Evolutionary conservation across 2,797 vertebrate species (phyloP), one percentile per base, ranked within the genome.

Genomic region (Amblyopsis hoosieri): DNA sequence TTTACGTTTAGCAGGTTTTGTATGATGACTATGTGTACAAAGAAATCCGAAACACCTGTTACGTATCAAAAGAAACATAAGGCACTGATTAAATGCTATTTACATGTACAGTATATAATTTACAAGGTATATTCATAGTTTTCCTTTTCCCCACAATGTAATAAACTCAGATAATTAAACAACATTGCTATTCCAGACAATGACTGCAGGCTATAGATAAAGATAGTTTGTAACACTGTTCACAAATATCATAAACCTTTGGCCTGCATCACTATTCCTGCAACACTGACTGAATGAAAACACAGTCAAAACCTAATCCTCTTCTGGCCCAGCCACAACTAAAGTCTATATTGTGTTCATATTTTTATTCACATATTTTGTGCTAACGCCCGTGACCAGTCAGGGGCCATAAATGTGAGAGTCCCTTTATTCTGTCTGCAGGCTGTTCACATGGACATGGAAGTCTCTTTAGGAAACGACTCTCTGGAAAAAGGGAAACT

Each of bases 271-370:
- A 69, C 79, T 89, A 90, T 86, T 89, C 86, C 84, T 49, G 69
- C 69, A 87, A 90, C 84, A 79, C 85, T 83, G 65, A 69, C 80
- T 83, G 79, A 85, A 84, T 83, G 79, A 79, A 83, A 83, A 75
- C 67, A 79, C 80, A 70, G 82, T 67, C 66, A 71, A 71, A 67
- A 72, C 57, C 54, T 82, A 83, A 85, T 83, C 84, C 80, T 73
- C 72, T 72, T 76, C 48, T 74, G 69, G 80, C 76, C 56, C 63
- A 0, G 54, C 82, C 77, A 69, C 56, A 74, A 64, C 54, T 67
- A 48, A 69, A 65, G 62, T 56, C 66, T 45, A 57, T 68, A 56
- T 85, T 75, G 81, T 67, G 75, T 59, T 69, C 64, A 4, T 74
- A 64, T 58, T 70, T 46, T 80, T 75, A 67, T 68, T 80, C 74